These are phyloP conservation scores for Geophilus truncorum DNA, from an alignment of 2,888 invertebrate genomes.

Conservation along the genomic window DNA sequence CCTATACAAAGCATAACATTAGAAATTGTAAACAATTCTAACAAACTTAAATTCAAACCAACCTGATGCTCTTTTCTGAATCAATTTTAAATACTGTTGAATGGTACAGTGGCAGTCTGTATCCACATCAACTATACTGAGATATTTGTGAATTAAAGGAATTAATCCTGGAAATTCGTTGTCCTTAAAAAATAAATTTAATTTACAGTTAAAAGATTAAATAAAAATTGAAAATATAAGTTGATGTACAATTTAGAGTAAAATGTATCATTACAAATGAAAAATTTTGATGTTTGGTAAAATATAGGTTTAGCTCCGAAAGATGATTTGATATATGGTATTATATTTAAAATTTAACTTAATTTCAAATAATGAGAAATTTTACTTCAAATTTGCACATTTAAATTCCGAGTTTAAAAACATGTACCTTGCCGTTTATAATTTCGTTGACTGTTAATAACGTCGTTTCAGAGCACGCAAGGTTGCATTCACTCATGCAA, in stretches of 20 bases:
- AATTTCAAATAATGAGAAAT: no score
- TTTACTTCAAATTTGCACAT: not conserved
- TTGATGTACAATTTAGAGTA: no score
- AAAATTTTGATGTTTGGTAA: no score
- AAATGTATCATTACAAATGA: not conserved
- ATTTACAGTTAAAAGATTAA: no score
- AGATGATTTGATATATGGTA: no score
- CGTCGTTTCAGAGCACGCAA: conserved; percentile 56
- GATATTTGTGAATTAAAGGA: conserved; percentile 87
- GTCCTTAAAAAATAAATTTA: conserved; percentile 54
- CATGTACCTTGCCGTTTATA: conserved; percentile 74
- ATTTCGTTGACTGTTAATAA: conserved; percentile 93
- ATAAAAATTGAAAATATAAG: no score
- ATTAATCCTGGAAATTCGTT: conserved; percentile 91
- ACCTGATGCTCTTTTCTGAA: conserved; percentile 57
- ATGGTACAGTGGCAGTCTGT: conserved; percentile 97
- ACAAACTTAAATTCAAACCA: conserved; percentile 27
- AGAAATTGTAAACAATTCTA: not conserved
- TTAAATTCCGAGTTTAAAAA: not conserved
- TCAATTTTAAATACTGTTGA: conserved; percentile 89
- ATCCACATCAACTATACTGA: conserved; percentile 94
- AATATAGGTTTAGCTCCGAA: no score
- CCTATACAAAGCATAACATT: conserved; percentile 52
- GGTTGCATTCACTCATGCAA: conserved; percentile 43
- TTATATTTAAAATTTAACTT: no score